Base-by-base conservation (phyloP, 2,113 vertebrate species). In the Nematolebias whitei region DNA sequence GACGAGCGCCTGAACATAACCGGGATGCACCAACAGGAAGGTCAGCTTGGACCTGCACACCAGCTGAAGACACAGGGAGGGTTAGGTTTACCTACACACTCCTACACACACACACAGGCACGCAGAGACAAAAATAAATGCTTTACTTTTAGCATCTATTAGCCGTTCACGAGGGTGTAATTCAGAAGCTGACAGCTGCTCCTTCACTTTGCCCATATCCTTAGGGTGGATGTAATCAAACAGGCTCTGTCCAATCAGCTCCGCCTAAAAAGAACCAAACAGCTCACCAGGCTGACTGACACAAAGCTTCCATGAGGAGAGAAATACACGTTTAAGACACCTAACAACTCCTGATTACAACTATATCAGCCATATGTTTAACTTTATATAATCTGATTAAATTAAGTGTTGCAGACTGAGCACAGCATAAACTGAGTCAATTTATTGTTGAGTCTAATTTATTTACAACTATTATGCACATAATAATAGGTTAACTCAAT, bases 211-310 rank as follows among this genome's bases (percentile, higher is more conserved):
- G 68, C 94, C 94, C 63, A 97, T 95, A 83, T 97, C 95, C 82
- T 97, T 96, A 22, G 94, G 95, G 84, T 97, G 95, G 19, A 97
- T 90, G 70, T 95, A 96, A 85, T 97, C 95, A 92, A 97, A 96
- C 51, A 96, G 88, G 69, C 95, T 97, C 84, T 96, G 95, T 66
- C 95, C 95, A 82, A 94, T 95, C 85, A 96, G 89, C 88, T 93
- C 95, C 20, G 91, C 83, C 95, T 97, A 78, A 10, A 57, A 44
- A 26, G 76, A 68, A 74, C 77, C 26, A 70, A 50, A 74, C 7
- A 64, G 9, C 20, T 24, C 15, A 23, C 71, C 22, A 85, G 76
- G 53, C 11, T 13, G 39, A 53, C 49, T 15, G 55, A 14, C 26
- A 71, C 3, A 57, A 12, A 4, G 9, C 23, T 54, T 14, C 54